Percentiles rank a stretch among this genome's conserved stretches.
These are phyloP conservation scores for Yponomeuta cagnagella DNA, from an alignment of 2,888 invertebrate species.

Conservation along the genomic window DNA sequence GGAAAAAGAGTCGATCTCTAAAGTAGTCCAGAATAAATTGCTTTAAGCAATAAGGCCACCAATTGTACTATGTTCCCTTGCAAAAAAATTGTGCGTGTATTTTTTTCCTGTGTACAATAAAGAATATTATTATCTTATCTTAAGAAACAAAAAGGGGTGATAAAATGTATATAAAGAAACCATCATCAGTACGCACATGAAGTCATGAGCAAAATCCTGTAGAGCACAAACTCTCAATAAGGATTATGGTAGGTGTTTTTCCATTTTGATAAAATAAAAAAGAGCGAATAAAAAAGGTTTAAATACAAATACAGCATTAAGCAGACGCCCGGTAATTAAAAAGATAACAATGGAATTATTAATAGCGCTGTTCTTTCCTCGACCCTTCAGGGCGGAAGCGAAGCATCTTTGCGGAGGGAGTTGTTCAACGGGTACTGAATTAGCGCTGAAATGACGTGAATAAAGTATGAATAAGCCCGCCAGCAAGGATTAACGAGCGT, in stretches of 20 bases:
- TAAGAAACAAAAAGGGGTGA: no score
- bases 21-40: no score
- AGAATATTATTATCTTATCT: no score
- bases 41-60: no score
- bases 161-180: no score
- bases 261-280: background rate
- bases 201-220: no score
- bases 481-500: slow-evolving; percentile 56
- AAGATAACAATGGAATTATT: slow-evolving; percentile 3
- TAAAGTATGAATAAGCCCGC: slow-evolving; percentile 57
- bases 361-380: background rate
- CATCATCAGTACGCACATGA: no score
- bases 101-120: no score
- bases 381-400: background rate
- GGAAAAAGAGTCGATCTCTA: no score
- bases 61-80: no score
- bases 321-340: background rate
- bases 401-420: slow-evolving; percentile 22
- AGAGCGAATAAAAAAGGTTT: background rate
- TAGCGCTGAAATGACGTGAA: slow-evolving; percentile 56
- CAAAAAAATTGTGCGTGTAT: no score
- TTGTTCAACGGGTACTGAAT: slow-evolving; percentile 49
- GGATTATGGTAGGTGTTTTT: background rate
- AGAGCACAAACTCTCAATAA: background rate
- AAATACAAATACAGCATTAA: background rate